phyloP scores from a whole-genome alignment of 1,140 invertebrate genomes.

The Ctenoplectra terminalis region DNA sequence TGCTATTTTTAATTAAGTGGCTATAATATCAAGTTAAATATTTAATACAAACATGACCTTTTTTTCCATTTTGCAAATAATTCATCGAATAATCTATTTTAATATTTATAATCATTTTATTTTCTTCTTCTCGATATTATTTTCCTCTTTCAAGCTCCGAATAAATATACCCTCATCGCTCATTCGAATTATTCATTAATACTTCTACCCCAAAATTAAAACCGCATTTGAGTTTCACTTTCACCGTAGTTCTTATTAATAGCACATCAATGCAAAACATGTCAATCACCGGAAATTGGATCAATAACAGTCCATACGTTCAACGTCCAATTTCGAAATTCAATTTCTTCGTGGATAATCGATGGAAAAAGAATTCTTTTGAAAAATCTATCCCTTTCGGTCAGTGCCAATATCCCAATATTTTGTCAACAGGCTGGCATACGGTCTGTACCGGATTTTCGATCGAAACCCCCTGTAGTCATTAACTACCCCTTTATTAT shows the following conservation, averaged over 20 bases:
- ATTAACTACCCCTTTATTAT: conserved; percentile 82
- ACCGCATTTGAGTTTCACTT: neutral
- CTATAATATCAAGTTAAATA: no score
- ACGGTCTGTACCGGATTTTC: conserved; percentile 70
- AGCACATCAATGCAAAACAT: neutral
- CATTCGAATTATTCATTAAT: neutral
- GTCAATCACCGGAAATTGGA: neutral
- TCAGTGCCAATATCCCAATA: conserved; percentile 76
- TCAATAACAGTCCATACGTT: neutral
- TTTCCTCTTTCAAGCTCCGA: neutral
- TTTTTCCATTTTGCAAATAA: no score
- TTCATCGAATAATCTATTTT: no score
- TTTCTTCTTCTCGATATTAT: no score
- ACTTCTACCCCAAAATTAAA: neutral
- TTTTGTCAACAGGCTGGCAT: conserved; percentile 80
- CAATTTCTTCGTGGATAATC: conserved; percentile 1
- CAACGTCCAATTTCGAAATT: neutral
- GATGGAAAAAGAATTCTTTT: conserved; percentile 10
- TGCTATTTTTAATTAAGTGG: no score
- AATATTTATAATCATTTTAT: neutral
- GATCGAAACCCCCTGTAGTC: conserved; percentile 70
- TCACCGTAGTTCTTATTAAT: neutral
- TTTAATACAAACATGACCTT: no score
- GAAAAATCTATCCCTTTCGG: conserved; percentile 73
- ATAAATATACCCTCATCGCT: neutral